These are phyloP conservation scores for Lasioglossum marginatum DNA, from an alignment of 2,888 invertebrate species.

Conservation along the genomic window DNA sequence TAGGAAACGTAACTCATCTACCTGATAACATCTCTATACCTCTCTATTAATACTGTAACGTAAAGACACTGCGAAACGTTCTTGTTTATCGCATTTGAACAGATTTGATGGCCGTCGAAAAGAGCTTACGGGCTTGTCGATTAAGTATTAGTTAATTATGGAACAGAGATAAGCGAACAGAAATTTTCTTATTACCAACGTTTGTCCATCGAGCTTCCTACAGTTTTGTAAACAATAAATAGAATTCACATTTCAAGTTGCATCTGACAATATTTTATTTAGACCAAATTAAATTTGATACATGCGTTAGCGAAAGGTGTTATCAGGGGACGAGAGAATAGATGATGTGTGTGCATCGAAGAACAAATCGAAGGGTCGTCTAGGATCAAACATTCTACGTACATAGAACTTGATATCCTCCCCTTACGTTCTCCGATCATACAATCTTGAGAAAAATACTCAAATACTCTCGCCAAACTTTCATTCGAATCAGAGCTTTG, in stretches of 20 bases:
- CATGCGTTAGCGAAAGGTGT: constrained; percentile 65
- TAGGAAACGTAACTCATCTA: constrained; percentile 64
- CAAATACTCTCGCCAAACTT: constrained; percentile 60
- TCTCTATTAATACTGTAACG: constrained; percentile 17
- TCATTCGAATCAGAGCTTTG: constrained; percentile 67
- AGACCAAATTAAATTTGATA: constrained; percentile 61
- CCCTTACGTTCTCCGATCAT: constrained; percentile 62
- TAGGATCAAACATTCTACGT: constrained; percentile 65
- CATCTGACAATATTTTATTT: constrained; percentile 58
- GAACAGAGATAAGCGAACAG: constrained; percentile 12
- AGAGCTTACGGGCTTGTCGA: constrained; percentile 10
- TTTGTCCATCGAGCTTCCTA: constrained; percentile 27
- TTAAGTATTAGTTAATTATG: not conserved
- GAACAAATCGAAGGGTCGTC: constrained; percentile 64
- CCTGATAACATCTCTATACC: constrained; percentile 69
- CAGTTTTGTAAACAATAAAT: constrained; percentile 47
- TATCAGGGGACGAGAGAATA: constrained; percentile 67
- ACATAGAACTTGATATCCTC: constrained; percentile 61
- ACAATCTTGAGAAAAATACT: constrained; percentile 62
- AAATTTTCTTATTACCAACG: not conserved
- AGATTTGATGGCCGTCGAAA: not conserved
- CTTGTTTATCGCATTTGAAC: not conserved
- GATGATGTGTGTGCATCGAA: constrained; percentile 61
- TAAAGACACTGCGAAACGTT: not conserved
- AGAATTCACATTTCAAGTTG: constrained; percentile 43